A percentile compares a stretch with the other conserved stretches of the same genome.
phyloP scores from a whole-genome alignment of 2,888 invertebrate genomes.

The Drosophila rellima region DNA sequence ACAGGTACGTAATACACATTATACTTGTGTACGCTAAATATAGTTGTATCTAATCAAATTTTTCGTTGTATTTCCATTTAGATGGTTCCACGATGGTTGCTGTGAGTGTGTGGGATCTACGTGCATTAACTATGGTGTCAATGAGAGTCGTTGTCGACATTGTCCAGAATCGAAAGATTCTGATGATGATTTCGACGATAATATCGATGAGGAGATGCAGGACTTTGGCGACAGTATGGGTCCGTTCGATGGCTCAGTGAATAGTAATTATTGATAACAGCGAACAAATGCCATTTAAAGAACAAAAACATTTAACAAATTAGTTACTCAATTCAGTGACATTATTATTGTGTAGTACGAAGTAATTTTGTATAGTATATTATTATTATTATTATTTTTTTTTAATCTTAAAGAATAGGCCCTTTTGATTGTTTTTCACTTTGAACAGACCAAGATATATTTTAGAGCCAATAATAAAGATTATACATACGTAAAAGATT shows the following conservation, averaged over 20 bases:
- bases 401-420: slow-evolving; percentile 50
- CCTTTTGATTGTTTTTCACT: slow-evolving; percentile 64
- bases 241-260: slow-evolving; percentile 85
- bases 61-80: slow-evolving; percentile 29
- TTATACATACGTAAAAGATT: slow-evolving; percentile 25
- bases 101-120: slow-evolving; percentile 96
- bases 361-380: slow-evolving; percentile 80
- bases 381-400: slow-evolving; percentile 65
- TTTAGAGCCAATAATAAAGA: slow-evolving; percentile 36
- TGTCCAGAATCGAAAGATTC: slow-evolving; percentile 89
- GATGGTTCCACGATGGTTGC: slow-evolving; percentile 97
- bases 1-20: slow-evolving; percentile 71
- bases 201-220: slow-evolving; percentile 83
- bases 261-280: slow-evolving; percentile 79
- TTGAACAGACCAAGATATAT: slow-evolving; percentile 51
- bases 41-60: background rate
- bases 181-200: slow-evolving; percentile 84
- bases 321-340: slow-evolving; percentile 78
- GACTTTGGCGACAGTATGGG: slow-evolving; percentile 89
- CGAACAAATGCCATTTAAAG: slow-evolving; percentile 66
- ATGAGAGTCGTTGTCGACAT: slow-evolving; percentile 91
- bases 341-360: slow-evolving; percentile 80
- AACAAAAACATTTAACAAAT: slow-evolving; percentile 68
- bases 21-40: background rate
- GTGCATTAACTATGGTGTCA: slow-evolving; percentile 95